Base-by-base conservation (phyloP, 2,888 invertebrate genomes). In the Ennomos quercinarius region DNA sequence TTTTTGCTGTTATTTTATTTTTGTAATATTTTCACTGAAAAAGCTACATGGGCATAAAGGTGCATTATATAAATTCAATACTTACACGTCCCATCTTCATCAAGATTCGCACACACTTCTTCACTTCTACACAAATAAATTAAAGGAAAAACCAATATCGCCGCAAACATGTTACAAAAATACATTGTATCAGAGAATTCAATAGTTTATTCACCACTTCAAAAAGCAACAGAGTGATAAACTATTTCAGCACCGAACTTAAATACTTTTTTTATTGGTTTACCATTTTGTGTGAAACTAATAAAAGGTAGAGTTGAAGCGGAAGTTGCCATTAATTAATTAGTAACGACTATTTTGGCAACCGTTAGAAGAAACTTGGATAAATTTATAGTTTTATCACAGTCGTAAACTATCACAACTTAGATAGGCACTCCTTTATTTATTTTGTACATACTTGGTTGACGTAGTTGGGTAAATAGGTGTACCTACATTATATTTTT, bases 41-140 rank as follows among this genome's bases (percentile, higher is more conserved):
- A n/a, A n/a, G n/a, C n/a, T n/a, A n/a, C n/a, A n/a, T n/a, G n/a
- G n/a, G 6, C 27, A 40, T 42, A 52, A 12, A 35, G 10, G 8
- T 10, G 41, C 39, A 42, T 17, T 27, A 38, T 34, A 3, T 9
- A 49, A 12, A 0, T 4, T 41, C 4, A n/a, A 9, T 58, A 74
- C 76, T 76, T 58, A 76, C 74, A 76, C 27, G 56, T 43, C 43
- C 72, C 73, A 48, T 68, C 69, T 48, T 70, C 74, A 59, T 80
- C 76, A 10, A 64, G 67, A 46, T 67, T 64, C 13, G 61, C 54
- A 47, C 76, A 78, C n/a, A 72, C 57, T 10, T 74, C 70, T 17
- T 70, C 63, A 41, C 61, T 43, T 10, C 27, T 53, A 36, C 63
- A 65, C 50, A 55, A 64, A 53, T 67, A 66, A 64, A 71, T 10